Evolutionary conservation across 2,797 vertebrate genomes (phyloP).

Genomic region (Tragelaphus oryx): DNA sequence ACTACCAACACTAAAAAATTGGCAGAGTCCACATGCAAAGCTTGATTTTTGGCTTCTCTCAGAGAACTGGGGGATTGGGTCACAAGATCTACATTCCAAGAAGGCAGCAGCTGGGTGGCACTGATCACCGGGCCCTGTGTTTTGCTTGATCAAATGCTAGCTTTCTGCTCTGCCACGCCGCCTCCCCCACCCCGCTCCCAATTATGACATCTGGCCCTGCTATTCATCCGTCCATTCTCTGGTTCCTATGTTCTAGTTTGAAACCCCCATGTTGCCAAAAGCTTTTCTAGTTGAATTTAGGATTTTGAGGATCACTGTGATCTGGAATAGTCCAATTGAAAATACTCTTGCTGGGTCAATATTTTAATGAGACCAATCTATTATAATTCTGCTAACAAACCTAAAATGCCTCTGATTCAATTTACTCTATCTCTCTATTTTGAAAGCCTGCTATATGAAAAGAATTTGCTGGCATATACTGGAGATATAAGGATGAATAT

Average conservation of each 20-base stretch:
- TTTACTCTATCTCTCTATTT: not conserved
- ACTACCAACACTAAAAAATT: not conserved
- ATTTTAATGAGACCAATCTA: not conserved
- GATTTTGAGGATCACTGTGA: not conserved
- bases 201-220: not conserved
- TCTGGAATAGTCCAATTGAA: not conserved
- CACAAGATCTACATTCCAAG: not conserved
- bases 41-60: not conserved
- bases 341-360: not conserved
- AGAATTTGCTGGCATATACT: not conserved
- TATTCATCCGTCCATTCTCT: not conserved
- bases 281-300: not conserved
- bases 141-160: fast-evolving
- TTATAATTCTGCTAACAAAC: not conserved
- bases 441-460: not conserved
- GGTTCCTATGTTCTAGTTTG: not conserved
- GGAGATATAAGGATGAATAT: not conserved
- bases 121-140: fast-evolving
- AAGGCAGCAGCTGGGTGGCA: too few species aligned
- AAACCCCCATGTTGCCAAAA: not conserved
- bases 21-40: not conserved
- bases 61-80: not conserved
- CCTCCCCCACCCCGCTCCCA: not conserved
- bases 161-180: not conserved
- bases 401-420: not conserved